Evolutionary conservation across 2,888 invertebrate species (phyloP), one percentile per base, ranked within the genome.

Genomic region (Pachycephus smyrnensis): DNA sequence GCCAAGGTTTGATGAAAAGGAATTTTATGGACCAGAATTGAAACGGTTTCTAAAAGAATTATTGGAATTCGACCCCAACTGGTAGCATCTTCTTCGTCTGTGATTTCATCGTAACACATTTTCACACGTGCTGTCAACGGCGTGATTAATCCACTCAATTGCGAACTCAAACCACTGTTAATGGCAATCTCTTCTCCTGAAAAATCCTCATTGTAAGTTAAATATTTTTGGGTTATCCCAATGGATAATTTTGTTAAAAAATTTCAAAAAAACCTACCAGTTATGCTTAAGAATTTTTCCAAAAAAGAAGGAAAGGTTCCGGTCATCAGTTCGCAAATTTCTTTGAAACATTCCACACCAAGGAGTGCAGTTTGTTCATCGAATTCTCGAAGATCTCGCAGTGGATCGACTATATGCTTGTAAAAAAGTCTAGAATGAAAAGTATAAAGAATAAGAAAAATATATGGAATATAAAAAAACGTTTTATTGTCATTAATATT

Each of bases 271-370:
- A 23, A 55, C 55, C 23, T 9, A 55, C 93, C 90, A 71, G 92
- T 87, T 81, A 86, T 85, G 75, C 86, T 84, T 30, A 94, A 87
- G 87, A 93, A 93, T 9, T 84, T 82, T 11, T 89, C 80, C 4
- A 93, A 87, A 82, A 92, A 91, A 77, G 90, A 91, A 55, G 91
- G 86, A 11, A 86, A 84, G 15, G 78, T 77, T 1, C 86, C 87
- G 77, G 88, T 90, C 75, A 93, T 87, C 32, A 92, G 79, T 75
- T 87, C 87, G 79, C 85, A 93, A 73, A 89, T 92, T 89, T 84
- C 90, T 81, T 88, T 94, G 91, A 92, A 95, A 85, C 94, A 93
- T 84, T 95, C 95, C 31, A 95, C 82, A 76, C 94, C 94, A 2
- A 92, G 87, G 75, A 93, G 85, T 0, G 94, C 93, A 0, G 93